Percentiles rank a stretch among this genome's conserved stretches.
These are phyloP conservation scores for Trichopoda pennipes DNA, from an alignment of 2,888 invertebrate genomes.

Conservation along the genomic window DNA sequence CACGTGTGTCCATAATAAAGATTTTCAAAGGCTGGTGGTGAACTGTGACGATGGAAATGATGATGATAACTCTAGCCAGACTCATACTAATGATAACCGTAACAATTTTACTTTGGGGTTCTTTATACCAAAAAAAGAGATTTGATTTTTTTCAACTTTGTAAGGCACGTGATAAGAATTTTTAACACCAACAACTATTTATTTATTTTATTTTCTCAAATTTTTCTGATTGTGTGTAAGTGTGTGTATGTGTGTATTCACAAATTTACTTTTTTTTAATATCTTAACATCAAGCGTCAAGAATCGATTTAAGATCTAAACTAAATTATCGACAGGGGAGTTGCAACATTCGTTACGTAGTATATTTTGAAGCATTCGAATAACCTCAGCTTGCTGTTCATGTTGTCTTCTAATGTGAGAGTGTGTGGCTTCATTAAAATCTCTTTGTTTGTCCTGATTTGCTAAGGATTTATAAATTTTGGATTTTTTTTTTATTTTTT, in stretches of 20 bases:
- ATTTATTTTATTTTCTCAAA: neutral
- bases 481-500: slow-evolving; percentile 45
- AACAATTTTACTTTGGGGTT: slow-evolving; percentile 17
- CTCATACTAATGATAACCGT: slow-evolving; percentile 48
- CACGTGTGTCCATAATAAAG: slow-evolving; percentile 49
- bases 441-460: slow-evolving; percentile 62
- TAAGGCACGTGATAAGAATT: slow-evolving; percentile 63
- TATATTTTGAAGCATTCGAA: slow-evolving; percentile 3
- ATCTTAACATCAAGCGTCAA: slow-evolving; percentile 54
- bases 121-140: slow-evolving; percentile 13
- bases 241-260: slow-evolving; percentile 8
- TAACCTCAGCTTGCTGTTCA: slow-evolving; percentile 19
- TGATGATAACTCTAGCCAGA: slow-evolving; percentile 21
- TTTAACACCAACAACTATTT: slow-evolving; percentile 32
- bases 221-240: slow-evolving; percentile 4
- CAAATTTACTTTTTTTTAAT: slow-evolving; percentile 25
- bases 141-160: slow-evolving; percentile 22
- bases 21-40: slow-evolving; percentile 15
- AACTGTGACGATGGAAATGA: slow-evolving; percentile 24
- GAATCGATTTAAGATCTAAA: slow-evolving; percentile 62
- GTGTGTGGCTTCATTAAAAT: slow-evolving; percentile 57
- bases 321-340: slow-evolving; percentile 61
- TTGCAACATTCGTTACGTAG: slow-evolving; percentile 58
- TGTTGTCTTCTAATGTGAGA: neutral
- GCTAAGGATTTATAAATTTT: slow-evolving; percentile 65